A percentile compares a stretch with the other conserved stretches of the same genome.
Conservation (phyloP, 2,888 invertebrate genomes). For the Eristalis intricaria region DNA sequence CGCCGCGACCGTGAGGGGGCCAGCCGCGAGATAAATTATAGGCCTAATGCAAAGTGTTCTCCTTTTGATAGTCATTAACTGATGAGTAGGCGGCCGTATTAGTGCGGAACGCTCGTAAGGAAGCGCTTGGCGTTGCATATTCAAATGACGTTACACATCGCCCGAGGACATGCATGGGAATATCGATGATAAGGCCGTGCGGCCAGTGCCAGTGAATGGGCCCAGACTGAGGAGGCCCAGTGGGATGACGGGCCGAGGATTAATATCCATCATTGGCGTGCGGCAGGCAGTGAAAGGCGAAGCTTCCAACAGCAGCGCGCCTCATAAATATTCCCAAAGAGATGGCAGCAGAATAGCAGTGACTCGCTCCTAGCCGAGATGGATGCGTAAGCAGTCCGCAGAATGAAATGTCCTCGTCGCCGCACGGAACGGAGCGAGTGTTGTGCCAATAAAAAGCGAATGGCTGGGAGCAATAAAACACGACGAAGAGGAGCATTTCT, state of each 20-base stretch:
- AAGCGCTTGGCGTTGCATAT: conserved; percentile 62
- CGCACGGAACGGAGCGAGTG: conserved; percentile 11
- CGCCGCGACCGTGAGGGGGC: conserved; percentile 17
- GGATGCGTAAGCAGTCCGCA: conserved; percentile 28
- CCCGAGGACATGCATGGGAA: conserved; percentile 69
- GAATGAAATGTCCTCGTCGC: conserved; percentile 66
- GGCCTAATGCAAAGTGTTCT: conserved; percentile 81
- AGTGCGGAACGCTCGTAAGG: conserved; percentile 75
- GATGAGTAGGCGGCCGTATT: conserved; percentile 81
- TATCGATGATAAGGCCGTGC: conserved; percentile 55
- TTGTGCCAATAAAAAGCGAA: conserved; percentile 61
- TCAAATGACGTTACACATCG: conserved; percentile 62
- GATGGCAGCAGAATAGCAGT: not conserved
- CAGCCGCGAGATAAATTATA: conserved; percentile 80
- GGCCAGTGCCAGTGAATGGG: not conserved
- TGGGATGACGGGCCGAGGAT: conserved; percentile 64
- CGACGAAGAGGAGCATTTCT: conserved; percentile 9
- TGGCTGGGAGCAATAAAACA: conserved; percentile 40
- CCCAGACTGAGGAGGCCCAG: conserved; percentile 16
- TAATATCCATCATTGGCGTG: conserved; percentile 67
- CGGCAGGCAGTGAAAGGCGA: conserved; percentile 50
- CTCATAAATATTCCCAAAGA: conserved; percentile 51
- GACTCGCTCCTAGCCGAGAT: not conserved
- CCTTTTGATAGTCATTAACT: conserved; percentile 76
- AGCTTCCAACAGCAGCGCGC: conserved; percentile 56